Base-by-base conservation (phyloP, 2,888 invertebrate species). In the Disparrhopalites patrizii region DNA sequence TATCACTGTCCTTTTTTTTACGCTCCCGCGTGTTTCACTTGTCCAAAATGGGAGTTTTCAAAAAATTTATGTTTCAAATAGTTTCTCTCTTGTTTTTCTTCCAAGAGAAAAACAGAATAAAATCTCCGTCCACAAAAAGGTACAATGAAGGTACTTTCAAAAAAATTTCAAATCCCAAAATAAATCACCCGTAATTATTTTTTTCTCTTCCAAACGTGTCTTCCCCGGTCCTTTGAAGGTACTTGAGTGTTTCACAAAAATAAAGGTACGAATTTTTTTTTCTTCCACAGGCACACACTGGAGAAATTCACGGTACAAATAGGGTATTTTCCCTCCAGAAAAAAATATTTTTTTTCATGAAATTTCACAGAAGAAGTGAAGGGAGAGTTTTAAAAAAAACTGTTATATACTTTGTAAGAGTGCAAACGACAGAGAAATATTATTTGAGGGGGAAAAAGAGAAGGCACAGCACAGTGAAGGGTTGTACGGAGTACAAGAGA, bases 41-140 rank as follows among this genome's bases (percentile, higher is more conserved):
- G n/a, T n/a, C n/a, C n/a, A n/a, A n/a, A n/a, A n/a, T n/a, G n/a
- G n/a, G n/a, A n/a, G n/a, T n/a, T n/a, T n/a, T n/a, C n/a, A n/a
- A n/a, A n/a, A n/a, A n/a, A n/a, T n/a, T n/a, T n/a, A n/a, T n/a
- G n/a, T n/a, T n/a, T n/a, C n/a, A n/a, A n/a, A n/a, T n/a, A n/a
- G n/a, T n/a, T n/a, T n/a, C n/a, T n/a, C n/a, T n/a, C 13, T 36
- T 36, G 13, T 13, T 36, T 36, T 36, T 13, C 36, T 36, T 13
- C 13, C 36, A 40, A 50, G 25, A 50, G 13, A 23, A 3, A 40
- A 60, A 60, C 40, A 66, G 43, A 40, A 65, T 58, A 58, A 58
- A 58, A 23, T 36, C 20, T 25, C n/a, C 25, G 51, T 4, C 7
- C 15, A 51, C 51, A 25, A 18, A 30, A 20, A 33, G 15, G 10